A percentile compares a stretch with the other conserved stretches of the same genome.
phyloP scores from a whole-genome alignment of 1,140 invertebrate genomes.

The Drosophila cardini region DNA sequence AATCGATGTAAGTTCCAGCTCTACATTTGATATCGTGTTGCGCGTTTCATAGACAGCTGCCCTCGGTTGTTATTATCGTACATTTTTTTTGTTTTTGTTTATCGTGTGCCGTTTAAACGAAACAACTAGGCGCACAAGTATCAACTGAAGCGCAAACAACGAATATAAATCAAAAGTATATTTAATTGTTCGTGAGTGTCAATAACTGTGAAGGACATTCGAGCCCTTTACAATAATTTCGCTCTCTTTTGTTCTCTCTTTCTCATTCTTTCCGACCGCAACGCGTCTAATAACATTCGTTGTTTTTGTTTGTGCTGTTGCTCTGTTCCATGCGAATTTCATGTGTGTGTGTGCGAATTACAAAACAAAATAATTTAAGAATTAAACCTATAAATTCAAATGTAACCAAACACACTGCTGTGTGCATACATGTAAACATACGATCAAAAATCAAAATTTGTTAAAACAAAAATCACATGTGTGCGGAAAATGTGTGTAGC shows the following conservation, averaged over 20 bases:
- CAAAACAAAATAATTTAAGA: constrained; percentile 35
- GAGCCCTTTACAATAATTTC: constrained; percentile 3
- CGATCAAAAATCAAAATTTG: constrained; percentile 16
- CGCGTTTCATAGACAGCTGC: constrained; percentile 34
- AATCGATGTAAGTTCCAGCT: not conserved
- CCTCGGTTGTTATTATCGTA: constrained; percentile 41
- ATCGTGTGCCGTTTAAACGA: constrained; percentile 31
- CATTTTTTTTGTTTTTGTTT: constrained; percentile 53
- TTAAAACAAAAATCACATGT: constrained; percentile 42
- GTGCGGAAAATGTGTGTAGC: constrained; percentile 48
- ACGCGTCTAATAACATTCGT: constrained; percentile 28
- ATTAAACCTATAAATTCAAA: constrained; percentile 8
- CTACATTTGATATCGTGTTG: constrained; percentile 45
- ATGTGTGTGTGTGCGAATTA: constrained; percentile 33
- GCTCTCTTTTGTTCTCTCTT: not conserved
- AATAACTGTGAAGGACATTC: constrained; percentile 21
- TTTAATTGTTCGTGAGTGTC: not conserved
- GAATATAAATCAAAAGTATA: constrained; percentile 35
- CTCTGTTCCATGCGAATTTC: constrained; percentile 30
- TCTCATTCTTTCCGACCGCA: not conserved
- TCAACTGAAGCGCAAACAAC: constrained; percentile 6
- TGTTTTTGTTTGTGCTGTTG: constrained; percentile 53
- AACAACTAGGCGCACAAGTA: constrained; percentile 7
- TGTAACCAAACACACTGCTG: not conserved
- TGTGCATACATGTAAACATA: not conserved